A percentile compares a stretch with the other conserved stretches of the same genome.
These are phyloP conservation scores for Drosophila burlai DNA, from an alignment of 1,140 invertebrate genomes.

Conservation along the genomic window DNA sequence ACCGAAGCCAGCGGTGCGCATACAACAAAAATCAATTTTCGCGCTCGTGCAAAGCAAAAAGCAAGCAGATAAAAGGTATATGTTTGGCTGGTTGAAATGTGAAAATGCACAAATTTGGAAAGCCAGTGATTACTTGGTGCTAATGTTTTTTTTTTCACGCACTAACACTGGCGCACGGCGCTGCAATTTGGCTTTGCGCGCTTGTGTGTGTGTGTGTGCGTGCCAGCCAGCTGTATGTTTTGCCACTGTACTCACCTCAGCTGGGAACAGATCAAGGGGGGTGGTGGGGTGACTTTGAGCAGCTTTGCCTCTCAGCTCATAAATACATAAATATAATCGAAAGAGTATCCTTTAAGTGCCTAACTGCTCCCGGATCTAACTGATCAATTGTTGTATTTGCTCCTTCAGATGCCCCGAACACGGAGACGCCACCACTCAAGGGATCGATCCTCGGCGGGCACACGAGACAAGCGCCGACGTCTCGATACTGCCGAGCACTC, in stretches of 20 bases:
- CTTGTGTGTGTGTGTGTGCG: conserved; percentile 12
- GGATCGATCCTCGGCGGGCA: conserved; percentile 86
- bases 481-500: conserved; percentile 85
- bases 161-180: conserved; percentile 20
- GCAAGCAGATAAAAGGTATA: conserved; percentile 61
- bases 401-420: conserved; percentile 90
- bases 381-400: conserved; percentile 10
- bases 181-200: conserved; percentile 44
- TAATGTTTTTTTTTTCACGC: conserved; percentile 23
- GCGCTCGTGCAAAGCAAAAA: conserved; percentile 48
- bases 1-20: conserved; percentile 46
- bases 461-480: conserved; percentile 87
- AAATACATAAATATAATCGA: conserved; percentile 3
- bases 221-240: conserved; percentile 40
- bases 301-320: conserved; percentile 14
- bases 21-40: conserved; percentile 73
- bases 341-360: neutral
- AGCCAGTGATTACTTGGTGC: conserved; percentile 15
- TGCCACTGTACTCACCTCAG: conserved; percentile 45
- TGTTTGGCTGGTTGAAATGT: conserved; percentile 6
- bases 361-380: neutral
- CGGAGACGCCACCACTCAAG: conserved; percentile 91
- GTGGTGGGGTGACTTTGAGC: conserved; percentile 20
- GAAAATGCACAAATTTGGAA: conserved; percentile 16
- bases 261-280: conserved; percentile 4